Conservation (phyloP, 1,140 invertebrate genomes). For the Solen grandis region DNA sequence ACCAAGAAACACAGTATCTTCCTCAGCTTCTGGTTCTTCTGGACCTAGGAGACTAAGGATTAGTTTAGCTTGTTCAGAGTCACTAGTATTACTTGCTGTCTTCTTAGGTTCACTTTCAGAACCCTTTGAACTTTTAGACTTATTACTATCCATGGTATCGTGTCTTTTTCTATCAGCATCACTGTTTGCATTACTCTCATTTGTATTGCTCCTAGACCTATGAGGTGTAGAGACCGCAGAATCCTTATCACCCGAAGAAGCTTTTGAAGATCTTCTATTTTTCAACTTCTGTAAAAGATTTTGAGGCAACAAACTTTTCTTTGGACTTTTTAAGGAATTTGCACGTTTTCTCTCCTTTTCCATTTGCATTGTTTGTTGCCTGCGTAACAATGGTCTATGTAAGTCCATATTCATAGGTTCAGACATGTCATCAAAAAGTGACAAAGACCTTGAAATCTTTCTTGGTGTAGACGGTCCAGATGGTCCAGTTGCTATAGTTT, state of each 20-base stretch:
- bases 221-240: not conserved
- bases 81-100: not conserved
- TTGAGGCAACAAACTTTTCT: not conserved
- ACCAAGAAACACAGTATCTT: not conserved
- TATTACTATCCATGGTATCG: too few relatives aligned
- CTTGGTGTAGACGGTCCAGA: conserved; percentile 7
- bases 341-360: conserved; percentile 30
- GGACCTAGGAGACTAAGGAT: conserved; percentile 43
- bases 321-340: not conserved
- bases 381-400: not conserved
- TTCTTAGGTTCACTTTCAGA: conserved; percentile 11
- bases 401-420: conserved; percentile 44
- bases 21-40: not conserved
- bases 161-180: too few relatives aligned
- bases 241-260: not conserved
- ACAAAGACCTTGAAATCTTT: conserved; percentile 23
- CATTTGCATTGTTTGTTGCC: conserved; percentile 45
- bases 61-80: conserved; percentile 18
- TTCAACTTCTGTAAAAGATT: conserved; percentile 5
- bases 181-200: not conserved
- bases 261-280: conserved; percentile 29
- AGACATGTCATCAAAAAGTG: conserved; percentile 31
- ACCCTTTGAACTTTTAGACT: not conserved
- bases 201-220: conserved; percentile 31
- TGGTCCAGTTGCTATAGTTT: conserved; percentile 21